A percentile compares a stretch with the other conserved stretches of the same genome.
Evolutionary conservation across 2,113 vertebrate genomes (phyloP).

Genomic region (Lanius ludovicianus): DNA sequence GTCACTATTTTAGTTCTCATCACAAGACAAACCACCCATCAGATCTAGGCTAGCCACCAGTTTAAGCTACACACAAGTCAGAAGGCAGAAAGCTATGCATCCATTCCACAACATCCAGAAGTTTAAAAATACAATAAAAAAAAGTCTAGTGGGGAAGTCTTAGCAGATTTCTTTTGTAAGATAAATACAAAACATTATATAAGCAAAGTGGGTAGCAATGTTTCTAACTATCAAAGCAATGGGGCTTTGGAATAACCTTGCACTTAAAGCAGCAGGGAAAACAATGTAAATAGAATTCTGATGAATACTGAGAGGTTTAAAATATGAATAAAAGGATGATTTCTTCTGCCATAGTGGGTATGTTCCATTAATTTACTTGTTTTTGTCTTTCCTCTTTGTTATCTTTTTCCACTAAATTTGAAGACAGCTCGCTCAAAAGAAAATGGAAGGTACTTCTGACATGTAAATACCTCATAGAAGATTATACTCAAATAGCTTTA

Average conservation of each 20-base stretch:
- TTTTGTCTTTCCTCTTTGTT: neutral
- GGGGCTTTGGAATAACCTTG: neutral
- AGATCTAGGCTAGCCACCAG: neutral
- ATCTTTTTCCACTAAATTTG: neutral
- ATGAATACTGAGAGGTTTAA: neutral
- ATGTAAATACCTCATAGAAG: neutral
- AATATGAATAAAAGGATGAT: neutral
- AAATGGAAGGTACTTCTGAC: neutral
- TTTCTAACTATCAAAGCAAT: neutral
- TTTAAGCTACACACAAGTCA: neutral
- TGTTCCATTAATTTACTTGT: neutral
- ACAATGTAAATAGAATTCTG: neutral
- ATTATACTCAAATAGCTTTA: neutral
- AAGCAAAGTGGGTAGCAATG: neutral
- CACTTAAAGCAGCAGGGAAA: neutral
- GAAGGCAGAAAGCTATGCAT: neutral
- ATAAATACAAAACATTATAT: neutral
- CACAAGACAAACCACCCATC: neutral
- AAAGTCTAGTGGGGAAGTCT: neutral
- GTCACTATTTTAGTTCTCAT: neutral
- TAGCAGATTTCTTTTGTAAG: neutral
- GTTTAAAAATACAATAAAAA: neutral
- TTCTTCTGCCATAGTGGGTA: neutral
- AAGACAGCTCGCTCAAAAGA: neutral
- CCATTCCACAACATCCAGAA: neutral